Evolutionary conservation across 1,140 invertebrate genomes (phyloP), one percentile per base, ranked within the genome.

Genomic region (Venustaconcha ellipsiformis): DNA sequence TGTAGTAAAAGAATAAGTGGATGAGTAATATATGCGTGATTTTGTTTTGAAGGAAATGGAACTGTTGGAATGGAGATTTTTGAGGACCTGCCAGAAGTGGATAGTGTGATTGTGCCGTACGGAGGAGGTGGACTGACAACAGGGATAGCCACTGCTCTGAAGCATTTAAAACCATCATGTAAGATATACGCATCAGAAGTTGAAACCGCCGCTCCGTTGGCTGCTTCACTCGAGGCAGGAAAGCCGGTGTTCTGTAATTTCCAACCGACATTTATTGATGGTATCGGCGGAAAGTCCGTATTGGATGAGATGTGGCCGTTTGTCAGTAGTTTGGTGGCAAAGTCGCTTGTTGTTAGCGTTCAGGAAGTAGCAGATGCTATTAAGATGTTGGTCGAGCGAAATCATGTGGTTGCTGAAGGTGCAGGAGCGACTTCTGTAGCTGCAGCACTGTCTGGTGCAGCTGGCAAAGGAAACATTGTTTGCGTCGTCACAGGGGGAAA

Each of bases 401-500:
- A 87, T 74, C 82, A 82, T 66, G 79, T 88, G 20, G 75, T 86
- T 15, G 83, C 86, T 26, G 87, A 88, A 71, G 87, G 87, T 6
- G 87, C 86, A 11, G 86, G 86, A 15, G 87, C 86, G 23, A 80
- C 84, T 37, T 72, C 87, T 26, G 79, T 88, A 17, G 84, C 87
- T 30, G 86, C 87, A 17, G 87, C 86, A 14, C 20, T 88, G 64
- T 65, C 74, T 30, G 84, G 80, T 65, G 67, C 80, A 57, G 81
- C 79, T 17, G 80, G 80, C 14, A 56, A 79, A 8, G 83, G 83
- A 4, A 87, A 87, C 14, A 83, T 87, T 23, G 87, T 86, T 13
- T 88, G 87, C 77, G 79, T 88, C 26, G 79, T 88, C 57, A 86
- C 87, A 8, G 87, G 87, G 30, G 85, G 85, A 11, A 88, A 88